Percentiles rank a stretch among this genome's conserved stretches.
Evolutionary conservation across 2,797 vertebrate species (phyloP).

Genomic region (Lepilemur ruficaudatus): DNA sequence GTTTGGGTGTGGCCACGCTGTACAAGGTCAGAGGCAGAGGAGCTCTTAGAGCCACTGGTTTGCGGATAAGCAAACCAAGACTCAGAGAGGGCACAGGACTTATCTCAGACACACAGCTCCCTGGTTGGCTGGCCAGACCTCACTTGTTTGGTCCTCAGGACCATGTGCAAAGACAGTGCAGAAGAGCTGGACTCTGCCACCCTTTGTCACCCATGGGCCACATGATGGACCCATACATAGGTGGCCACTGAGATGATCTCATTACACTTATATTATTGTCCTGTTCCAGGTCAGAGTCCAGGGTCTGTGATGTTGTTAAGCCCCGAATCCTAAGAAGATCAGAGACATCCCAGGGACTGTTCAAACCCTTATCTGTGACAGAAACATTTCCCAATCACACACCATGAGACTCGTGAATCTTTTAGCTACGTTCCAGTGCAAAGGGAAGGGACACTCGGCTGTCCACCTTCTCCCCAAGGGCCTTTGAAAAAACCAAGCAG

Average conservation of each 20-base stretch:
- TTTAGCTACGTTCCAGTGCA: background rate
- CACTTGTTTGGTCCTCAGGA: background rate
- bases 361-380: background rate
- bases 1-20: background rate
- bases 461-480: rapidly evolving
- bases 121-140: background rate
- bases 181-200: background rate
- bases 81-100: background rate
- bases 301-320: background rate
- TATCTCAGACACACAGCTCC: background rate
- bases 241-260: too few relatives aligned
- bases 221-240: rapidly evolving
- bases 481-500: background rate
- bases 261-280: background rate
- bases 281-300: background rate
- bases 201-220: background rate
- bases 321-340: background rate
- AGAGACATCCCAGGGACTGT: background rate
- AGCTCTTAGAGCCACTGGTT: background rate
- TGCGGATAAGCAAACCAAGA: background rate
- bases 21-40: background rate
- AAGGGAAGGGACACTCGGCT: background rate
- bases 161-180: too few relatives aligned
- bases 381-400: background rate
- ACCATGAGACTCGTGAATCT: background rate